A percentile compares a stretch with the other conserved stretches of the same genome.
These are phyloP conservation scores for Pteropus alecto DNA, from an alignment of 2,113 vertebrate species.

Conservation along the genomic window DNA sequence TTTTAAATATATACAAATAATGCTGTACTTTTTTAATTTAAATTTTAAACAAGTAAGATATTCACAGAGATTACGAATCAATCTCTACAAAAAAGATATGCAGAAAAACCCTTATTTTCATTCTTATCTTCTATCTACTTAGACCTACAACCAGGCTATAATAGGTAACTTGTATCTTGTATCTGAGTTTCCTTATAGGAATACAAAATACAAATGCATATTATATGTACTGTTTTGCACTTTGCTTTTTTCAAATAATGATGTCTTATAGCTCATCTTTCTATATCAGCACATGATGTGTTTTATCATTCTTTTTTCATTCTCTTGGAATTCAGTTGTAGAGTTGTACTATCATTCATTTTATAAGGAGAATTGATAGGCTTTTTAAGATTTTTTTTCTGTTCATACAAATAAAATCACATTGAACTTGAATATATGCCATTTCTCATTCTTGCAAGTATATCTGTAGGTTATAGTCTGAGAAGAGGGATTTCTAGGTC, in stretches of 20 bases:
- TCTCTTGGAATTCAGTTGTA: neutral
- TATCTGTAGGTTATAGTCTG: neutral
- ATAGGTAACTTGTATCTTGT: neutral
- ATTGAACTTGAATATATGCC: neutral
- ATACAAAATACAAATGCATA: neutral
- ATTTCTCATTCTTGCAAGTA: neutral
- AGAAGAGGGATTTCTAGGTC: neutral
- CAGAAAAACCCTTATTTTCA: neutral
- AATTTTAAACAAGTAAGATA: neutral
- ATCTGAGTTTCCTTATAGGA: neutral
- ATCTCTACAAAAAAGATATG: neutral
- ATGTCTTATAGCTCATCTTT: neutral
- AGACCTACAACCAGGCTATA: neutral
- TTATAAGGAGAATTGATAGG: neutral
- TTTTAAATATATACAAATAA: neutral
- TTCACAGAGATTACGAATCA: neutral
- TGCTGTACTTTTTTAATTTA: neutral
- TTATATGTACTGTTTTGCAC: neutral
- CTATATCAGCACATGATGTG: neutral
- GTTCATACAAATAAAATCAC: neutral
- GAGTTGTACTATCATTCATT: neutral
- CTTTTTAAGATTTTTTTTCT: neutral
- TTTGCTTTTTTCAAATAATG: neutral
- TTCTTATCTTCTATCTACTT: neutral
- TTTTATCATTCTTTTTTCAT: neutral